Evolutionary conservation across 2,113 vertebrate species (phyloP).

Genomic region (Gymnogyps californianus): DNA sequence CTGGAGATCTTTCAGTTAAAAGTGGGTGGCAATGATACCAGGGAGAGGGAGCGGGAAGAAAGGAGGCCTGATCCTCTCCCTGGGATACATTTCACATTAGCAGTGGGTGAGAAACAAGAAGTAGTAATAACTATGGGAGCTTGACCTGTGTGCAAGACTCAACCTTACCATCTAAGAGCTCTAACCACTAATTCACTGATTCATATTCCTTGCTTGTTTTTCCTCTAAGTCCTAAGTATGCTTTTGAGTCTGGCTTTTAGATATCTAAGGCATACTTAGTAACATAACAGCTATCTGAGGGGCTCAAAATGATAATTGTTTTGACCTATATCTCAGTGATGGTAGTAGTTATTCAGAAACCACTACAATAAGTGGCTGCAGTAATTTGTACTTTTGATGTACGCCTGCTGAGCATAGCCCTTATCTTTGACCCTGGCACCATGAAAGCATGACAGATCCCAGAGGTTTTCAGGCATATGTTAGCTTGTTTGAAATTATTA

Average conservation of each 20-base stretch:
- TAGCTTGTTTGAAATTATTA: not conserved
- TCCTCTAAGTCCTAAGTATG: not conserved
- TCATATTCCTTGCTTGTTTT: not conserved
- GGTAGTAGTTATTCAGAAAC: not conserved
- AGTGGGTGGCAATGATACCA: not conserved
- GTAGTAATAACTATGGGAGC: not conserved
- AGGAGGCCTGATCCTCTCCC: not conserved
- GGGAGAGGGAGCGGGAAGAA: not conserved
- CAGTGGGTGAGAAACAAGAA: not conserved
- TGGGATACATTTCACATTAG: not conserved
- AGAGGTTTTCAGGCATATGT: not conserved
- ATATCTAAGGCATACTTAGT: not conserved
- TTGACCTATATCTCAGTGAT: not conserved
- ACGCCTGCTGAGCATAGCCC: not conserved
- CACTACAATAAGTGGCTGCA: not conserved
- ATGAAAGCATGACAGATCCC: not conserved
- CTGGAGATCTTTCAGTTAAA: not conserved
- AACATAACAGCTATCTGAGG: not conserved
- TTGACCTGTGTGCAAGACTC: not conserved
- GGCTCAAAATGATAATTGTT: not conserved
- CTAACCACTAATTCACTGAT: not conserved
- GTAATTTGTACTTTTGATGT: not conserved
- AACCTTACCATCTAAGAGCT: not conserved
- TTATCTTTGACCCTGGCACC: constrained; percentile 7
- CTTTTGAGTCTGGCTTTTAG: not conserved